A percentile compares a stretch with the other conserved stretches of the same genome.
These are phyloP conservation scores for Spilogale gracilis DNA, from an alignment of 2,113 vertebrate genomes.

Conservation along the genomic window DNA sequence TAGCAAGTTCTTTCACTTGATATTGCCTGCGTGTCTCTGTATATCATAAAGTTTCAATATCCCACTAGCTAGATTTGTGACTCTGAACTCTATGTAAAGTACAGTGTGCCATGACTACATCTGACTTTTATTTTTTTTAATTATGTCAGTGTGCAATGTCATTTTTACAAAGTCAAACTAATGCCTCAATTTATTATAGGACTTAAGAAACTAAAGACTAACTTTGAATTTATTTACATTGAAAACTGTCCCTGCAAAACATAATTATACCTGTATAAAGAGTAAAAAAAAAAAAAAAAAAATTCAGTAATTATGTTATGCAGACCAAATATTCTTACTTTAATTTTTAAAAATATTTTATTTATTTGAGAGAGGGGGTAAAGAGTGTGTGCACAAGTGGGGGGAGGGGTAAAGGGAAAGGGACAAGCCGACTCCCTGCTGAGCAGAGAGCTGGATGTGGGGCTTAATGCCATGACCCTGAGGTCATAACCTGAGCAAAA, in stretches of 20 bases:
- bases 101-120: neutral
- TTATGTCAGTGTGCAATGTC: neutral
- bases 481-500: neutral
- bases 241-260: neutral
- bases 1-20: neutral
- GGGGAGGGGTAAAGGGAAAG: neutral
- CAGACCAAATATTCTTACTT: neutral
- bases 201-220: neutral
- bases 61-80: neutral
- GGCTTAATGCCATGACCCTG: neutral
- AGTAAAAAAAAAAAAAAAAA: conserved; percentile 1
- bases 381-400: neutral
- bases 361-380: neutral
- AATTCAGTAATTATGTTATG: neutral
- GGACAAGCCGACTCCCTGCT: neutral
- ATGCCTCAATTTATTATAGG: neutral
- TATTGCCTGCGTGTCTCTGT: neutral
- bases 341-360: neutral
- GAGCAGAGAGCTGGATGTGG: neutral
- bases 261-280: neutral
- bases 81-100: neutral
- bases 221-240: neutral
- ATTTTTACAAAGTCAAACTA: neutral
- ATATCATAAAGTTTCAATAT: neutral
- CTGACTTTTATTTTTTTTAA: neutral